These are phyloP conservation scores for Moxostoma hubbsi DNA, from an alignment of 2,797 vertebrate genomes.

Conservation along the genomic window DNA sequence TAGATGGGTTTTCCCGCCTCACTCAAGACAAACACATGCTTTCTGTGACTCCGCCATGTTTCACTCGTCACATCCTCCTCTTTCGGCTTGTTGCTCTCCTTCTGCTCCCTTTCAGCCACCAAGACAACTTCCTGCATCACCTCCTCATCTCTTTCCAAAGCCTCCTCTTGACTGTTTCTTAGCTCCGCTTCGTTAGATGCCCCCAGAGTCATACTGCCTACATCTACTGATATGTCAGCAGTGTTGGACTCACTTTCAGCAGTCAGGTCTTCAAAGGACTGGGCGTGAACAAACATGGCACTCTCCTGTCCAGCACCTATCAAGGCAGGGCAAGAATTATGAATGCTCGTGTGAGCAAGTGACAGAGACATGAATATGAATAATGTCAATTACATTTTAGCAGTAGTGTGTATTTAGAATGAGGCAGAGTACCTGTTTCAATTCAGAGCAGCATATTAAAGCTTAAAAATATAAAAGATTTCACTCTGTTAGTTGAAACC, in stretches of 20 bases:
- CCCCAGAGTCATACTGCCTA: conserved; percentile 13
- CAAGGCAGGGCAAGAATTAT: neutral
- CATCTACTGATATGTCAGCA: conserved; percentile 49
- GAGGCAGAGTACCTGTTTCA: too few relatives aligned
- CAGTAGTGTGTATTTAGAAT: too few relatives aligned
- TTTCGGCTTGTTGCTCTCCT: conserved; percentile 72
- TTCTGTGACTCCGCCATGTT: conserved; percentile 89
- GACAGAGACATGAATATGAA: too few relatives aligned
- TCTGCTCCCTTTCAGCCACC: conserved; percentile 65
- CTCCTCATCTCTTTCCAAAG: conserved; percentile 57
- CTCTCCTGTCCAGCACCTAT: conserved; percentile 90
- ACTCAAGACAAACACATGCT: conserved; percentile 95
- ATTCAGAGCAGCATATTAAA: too few relatives aligned
- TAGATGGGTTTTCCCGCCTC: conserved; percentile 98
- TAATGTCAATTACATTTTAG: too few relatives aligned
- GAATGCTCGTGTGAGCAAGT: neutral
- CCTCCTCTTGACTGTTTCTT: conserved; percentile 67
- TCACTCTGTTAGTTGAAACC: too few relatives aligned
- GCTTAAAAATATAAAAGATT: too few relatives aligned
- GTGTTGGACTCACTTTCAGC: conserved; percentile 73
- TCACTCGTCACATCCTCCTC: conserved; percentile 88
- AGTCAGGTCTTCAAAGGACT: conserved; percentile 93
- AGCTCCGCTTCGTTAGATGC: conserved; percentile 70
- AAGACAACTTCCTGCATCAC: conserved; percentile 43
- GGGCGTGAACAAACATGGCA: conserved; percentile 91